Conservation (phyloP, 2,113 vertebrate species). For the Callospermophilus lateralis region DNA sequence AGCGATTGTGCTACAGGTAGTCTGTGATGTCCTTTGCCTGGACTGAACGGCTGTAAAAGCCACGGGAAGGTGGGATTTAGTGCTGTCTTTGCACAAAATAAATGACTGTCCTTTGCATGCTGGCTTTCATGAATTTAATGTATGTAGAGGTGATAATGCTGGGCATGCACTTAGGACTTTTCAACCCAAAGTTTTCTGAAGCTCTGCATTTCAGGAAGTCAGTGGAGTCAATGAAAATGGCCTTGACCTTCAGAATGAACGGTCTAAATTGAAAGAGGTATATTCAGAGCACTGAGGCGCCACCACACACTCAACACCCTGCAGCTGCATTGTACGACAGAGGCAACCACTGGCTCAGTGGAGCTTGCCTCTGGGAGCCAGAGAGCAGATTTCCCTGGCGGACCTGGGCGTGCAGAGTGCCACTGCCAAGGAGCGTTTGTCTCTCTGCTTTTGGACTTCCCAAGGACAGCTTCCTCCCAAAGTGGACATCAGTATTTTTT, state of each 20-base stretch:
- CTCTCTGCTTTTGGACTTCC: background rate
- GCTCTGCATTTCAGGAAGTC: background rate
- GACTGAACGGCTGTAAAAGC: conserved; percentile 59
- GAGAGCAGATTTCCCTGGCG: no score
- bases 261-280: background rate
- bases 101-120: accelerated
- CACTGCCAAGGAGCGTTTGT: background rate
- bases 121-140: conserved; percentile 3
- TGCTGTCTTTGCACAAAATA: background rate
- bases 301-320: background rate
- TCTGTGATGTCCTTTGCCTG: background rate
- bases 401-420: background rate
- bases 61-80: background rate
- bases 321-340: background rate
- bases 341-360: accelerated
- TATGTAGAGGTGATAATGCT: background rate
- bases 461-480: no score
- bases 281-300: background rate
- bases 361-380: accelerated
- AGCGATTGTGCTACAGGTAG: conserved; percentile 67
- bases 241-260: background rate
- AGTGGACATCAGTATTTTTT: no score
- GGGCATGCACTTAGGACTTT: background rate
- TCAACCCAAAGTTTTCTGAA: background rate
- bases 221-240: background rate